Conservation (phyloP, 1,140 invertebrate species). For the Neodiprion lecontei region DNA sequence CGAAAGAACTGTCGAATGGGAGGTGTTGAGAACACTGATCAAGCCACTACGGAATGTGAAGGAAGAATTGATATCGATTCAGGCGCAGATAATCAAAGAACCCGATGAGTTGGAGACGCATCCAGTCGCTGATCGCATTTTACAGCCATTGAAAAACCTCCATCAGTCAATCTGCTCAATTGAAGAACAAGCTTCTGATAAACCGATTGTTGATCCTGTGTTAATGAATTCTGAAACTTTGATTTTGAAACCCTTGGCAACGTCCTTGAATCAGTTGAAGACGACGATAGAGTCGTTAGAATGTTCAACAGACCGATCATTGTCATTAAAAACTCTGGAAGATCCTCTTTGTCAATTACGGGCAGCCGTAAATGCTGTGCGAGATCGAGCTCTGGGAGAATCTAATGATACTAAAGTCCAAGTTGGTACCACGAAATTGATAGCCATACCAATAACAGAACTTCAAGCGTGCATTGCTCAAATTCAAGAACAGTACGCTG, state of each 20-base stretch:
- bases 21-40: neutral
- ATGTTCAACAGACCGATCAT: neutral
- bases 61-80: neutral
- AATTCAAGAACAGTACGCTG: constrained; percentile 29
- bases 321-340: constrained; percentile 3
- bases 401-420: constrained; percentile 6
- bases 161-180: neutral
- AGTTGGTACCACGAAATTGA: constrained; percentile 6
- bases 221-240: neutral
- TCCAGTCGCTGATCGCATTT: neutral
- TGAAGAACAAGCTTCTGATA: neutral
- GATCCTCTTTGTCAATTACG: neutral
- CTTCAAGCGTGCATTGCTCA: constrained; percentile 28
- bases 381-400: neutral
- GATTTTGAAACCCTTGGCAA: neutral
- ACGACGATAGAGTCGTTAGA: neutral
- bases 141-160: neutral
- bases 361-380: neutral
- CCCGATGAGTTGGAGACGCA: neutral
- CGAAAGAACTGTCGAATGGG: neutral
- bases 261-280: constrained; percentile 1
- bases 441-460: constrained; percentile 25
- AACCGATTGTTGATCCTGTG: neutral
- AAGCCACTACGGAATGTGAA: neutral
- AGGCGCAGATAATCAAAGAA: neutral